A percentile compares a stretch with the other conserved stretches of the same genome.
These are phyloP conservation scores for Cydia splendana DNA, from an alignment of 1,140 invertebrate genomes.

Conservation along the genomic window DNA sequence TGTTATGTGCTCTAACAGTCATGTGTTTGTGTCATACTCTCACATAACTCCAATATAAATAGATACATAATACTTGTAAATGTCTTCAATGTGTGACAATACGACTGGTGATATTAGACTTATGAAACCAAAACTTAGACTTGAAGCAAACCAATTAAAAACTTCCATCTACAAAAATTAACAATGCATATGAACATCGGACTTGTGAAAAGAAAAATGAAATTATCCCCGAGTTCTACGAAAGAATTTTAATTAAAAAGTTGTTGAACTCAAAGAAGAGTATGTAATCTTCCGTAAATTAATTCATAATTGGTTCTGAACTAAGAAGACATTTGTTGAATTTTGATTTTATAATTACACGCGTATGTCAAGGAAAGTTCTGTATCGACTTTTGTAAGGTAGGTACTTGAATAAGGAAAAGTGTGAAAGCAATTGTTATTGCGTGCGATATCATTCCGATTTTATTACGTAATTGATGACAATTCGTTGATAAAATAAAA, in stretches of 20 bases:
- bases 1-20: too few relatives aligned
- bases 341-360: constrained; percentile 23
- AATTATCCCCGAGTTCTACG: constrained; percentile 57
- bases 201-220: constrained; percentile 53
- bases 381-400: not conserved
- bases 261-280: constrained; percentile 58
- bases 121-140: not conserved
- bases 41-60: too few relatives aligned
- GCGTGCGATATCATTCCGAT: constrained; percentile 3
- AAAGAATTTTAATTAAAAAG: constrained; percentile 75
- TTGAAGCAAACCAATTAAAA: constrained; percentile 21
- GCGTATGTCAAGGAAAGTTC: not conserved
- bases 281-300: constrained; percentile 72
- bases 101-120: not conserved
- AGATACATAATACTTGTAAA: not conserved
- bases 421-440: constrained; percentile 12
- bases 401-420: not conserved
- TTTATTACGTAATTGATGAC: not conserved
- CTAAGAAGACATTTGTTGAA: constrained; percentile 38
- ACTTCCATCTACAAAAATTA: constrained; percentile 29
- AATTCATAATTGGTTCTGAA: constrained; percentile 66
- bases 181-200: constrained; percentile 34
- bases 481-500: constrained; percentile 1
- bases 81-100: not conserved
- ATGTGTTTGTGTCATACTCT: too few relatives aligned